phyloP scores from a whole-genome alignment of 2,113 vertebrate genomes.

The mouse (Mus musculus) region GRCm39 chr7:125760001-125760500 shows the following conservation, averaged over 20 bases:
- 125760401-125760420: constrained; percentile 44
- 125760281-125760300: not conserved
- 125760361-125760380: constrained; percentile 51
- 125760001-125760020: not conserved
- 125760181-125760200: constrained; percentile 94
- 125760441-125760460: not conserved
- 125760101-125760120: constrained; percentile 97
- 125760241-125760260: not conserved
- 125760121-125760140: constrained; percentile 97
- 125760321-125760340: not conserved
- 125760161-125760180: constrained; percentile 94
- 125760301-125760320: not conserved
- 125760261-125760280: not conserved
- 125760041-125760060: constrained; percentile 96
- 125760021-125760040: constrained; percentile 90
- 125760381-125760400: constrained; percentile 52
- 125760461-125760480: not conserved
- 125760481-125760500: not conserved
- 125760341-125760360: not conserved
- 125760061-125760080: constrained; percentile 97
- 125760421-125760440: not conserved
- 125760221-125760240: not conserved
- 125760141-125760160: constrained; percentile 97
- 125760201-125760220: constrained; percentile 55
- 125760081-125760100: constrained; percentile 96